Base-by-base conservation (phyloP, 2,888 invertebrate genomes). In the Torymus aiolomorphi region DNA sequence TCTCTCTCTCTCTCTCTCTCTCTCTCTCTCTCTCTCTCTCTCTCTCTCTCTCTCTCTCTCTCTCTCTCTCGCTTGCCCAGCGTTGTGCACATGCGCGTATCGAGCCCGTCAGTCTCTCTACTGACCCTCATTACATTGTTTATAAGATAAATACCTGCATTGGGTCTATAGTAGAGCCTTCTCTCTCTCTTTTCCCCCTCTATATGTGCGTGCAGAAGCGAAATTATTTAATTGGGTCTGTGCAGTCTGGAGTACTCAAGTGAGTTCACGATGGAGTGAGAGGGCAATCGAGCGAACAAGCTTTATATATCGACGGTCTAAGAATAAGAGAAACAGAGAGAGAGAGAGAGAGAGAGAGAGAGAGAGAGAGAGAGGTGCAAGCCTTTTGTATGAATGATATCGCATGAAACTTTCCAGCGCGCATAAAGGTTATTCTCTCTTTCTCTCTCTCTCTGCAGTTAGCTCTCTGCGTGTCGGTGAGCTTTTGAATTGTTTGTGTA, bases 41-140 rank as follows among this genome's bases (percentile, higher is more conserved):
- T n/a, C n/a, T n/a, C n/a, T n/a, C n/a, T n/a, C n/a, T n/a, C n/a
- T n/a, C n/a, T n/a, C n/a, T 24, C 24, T 24, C 24, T 24, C 24
- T 24, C 24, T 24, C 24, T 24, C 24, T 2, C 24, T 2, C 24
- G 24, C 24, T 24, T 24, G 24, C 24, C 2, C 24, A 24, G 3
- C 24, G 3, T 24, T 24, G 24, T 24, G 24, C 24, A 24, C 24
- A 24, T 24, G 24, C 24, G 3, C 24, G 3, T 24, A 24, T 24
- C 24, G 2, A 2, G 24, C 24, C 13, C 31, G 31, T 10, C 24
- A 24, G 16, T 49, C 24, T 49, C 24, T 65, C 56, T 51, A 71
- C 49, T 77, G 71, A 66, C 77, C 57, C 65, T 77, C 71, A 59
- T 77, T 65, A 66, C 65, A 65, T 77, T 71, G 71, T 77, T 77